Conservation (phyloP, 2,113 vertebrate genomes). For the Thunnus thynnus region DNA sequence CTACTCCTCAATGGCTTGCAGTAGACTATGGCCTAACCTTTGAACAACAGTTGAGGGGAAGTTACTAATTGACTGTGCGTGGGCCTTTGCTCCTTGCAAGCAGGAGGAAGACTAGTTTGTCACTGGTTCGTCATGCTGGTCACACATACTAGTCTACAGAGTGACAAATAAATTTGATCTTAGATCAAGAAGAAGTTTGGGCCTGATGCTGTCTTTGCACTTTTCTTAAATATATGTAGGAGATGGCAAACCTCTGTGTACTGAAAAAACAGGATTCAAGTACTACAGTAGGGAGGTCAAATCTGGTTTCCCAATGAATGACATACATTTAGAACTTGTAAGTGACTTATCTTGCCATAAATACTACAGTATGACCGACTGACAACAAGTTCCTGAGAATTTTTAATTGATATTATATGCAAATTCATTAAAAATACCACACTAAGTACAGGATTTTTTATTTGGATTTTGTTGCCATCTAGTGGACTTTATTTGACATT, state of each 20-base stretch:
- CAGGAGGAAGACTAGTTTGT: background rate
- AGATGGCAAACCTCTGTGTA: background rate
- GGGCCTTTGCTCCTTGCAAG: slow-evolving; percentile 54
- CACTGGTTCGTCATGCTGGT: background rate
- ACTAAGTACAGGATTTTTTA: background rate
- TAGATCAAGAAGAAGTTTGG: background rate
- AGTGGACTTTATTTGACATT: slow-evolving; percentile 34
- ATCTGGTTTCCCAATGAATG: background rate
- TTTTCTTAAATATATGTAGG: background rate
- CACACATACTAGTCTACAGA: background rate
- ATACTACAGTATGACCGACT: background rate
- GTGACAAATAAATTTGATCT: background rate
- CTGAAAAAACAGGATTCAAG: background rate
- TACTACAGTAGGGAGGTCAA: background rate
- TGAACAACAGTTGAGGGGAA: slow-evolving; percentile 50
- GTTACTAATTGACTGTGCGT: slow-evolving; percentile 76
- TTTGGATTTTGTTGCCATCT: slow-evolving; percentile 63
- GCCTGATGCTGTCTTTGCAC: background rate
- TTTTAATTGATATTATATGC: background rate
- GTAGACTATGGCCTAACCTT: slow-evolving; percentile 53
- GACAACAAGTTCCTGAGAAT: background rate
- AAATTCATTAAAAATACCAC: slow-evolving; percentile 2
- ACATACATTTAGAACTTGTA: background rate
- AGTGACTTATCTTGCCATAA: background rate
- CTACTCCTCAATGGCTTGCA: background rate